Conservation (phyloP, 2,888 invertebrate species). For the Colletes collaris region DNA sequence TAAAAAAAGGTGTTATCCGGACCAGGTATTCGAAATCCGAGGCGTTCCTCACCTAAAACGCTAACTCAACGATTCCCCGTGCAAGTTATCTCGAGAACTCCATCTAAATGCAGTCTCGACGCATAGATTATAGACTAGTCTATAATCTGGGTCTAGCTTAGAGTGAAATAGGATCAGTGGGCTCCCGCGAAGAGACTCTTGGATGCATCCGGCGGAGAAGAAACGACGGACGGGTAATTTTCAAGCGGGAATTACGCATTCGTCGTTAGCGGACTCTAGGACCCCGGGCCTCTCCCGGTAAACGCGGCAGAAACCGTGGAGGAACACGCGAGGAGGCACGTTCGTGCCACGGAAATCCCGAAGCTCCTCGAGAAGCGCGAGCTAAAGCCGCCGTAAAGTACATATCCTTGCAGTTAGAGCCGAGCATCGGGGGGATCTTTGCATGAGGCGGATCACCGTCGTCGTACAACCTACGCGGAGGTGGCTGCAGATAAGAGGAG, state of each 20-base stretch:
- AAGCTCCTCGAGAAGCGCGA: slow-evolving; percentile 9
- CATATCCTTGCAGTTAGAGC: slow-evolving; percentile 38
- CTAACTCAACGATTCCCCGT: no score
- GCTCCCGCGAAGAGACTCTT: no score
- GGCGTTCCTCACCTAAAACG: no score
- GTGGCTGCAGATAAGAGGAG: slow-evolving; percentile 45
- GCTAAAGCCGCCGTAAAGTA: slow-evolving; percentile 29
- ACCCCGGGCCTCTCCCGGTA: no score
- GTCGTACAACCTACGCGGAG: slow-evolving; percentile 42
- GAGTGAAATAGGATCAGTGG: no score
- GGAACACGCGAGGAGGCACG: not conserved
- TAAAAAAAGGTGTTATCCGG: no score
- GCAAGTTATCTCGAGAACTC: no score
- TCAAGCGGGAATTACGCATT: slow-evolving; percentile 2
- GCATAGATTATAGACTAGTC: no score
- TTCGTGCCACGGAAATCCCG: not conserved
- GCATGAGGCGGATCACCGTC: slow-evolving; percentile 43
- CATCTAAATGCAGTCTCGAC: no score
- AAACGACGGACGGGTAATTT: not conserved
- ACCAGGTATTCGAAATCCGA: no score
- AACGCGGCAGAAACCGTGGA: not conserved
- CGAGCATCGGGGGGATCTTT: slow-evolving; percentile 37
- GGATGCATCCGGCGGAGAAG: no score
- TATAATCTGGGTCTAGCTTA: no score
- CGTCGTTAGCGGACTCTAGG: not conserved